Conservation (phyloP, 2,888 invertebrate species). For the Spisula subtruncata region DNA sequence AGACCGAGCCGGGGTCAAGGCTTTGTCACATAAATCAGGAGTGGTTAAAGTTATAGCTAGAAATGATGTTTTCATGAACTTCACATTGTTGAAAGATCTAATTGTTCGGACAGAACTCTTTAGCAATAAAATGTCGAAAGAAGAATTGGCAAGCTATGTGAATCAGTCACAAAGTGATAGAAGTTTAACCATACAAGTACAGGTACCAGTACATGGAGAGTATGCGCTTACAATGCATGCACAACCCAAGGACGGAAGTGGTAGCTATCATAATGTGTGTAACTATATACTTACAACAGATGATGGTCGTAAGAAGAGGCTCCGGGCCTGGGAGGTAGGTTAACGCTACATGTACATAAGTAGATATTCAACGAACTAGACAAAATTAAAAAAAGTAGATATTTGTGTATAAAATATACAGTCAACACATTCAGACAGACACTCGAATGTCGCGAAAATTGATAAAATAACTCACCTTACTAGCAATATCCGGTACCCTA, state of each 20-base stretch:
- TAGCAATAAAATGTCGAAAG: slow-evolving; percentile 39
- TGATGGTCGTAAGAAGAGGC: slow-evolving; percentile 55
- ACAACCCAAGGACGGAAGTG: slow-evolving; percentile 55
- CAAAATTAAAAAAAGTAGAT: too few species aligned
- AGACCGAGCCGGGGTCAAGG: slow-evolving; percentile 43
- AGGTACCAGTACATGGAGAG: slow-evolving; percentile 66
- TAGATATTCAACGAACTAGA: too few species aligned
- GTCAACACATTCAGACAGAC: too few species aligned
- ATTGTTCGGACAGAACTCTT: slow-evolving; percentile 47
- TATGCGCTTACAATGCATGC: slow-evolving; percentile 68
- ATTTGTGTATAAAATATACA: too few species aligned
- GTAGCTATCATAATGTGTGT: slow-evolving; percentile 58
- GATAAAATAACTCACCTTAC: too few species aligned
- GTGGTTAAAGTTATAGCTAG: slow-evolving; percentile 53
- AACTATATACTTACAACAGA: slow-evolving; percentile 70
- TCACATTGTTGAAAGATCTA: slow-evolving; percentile 41
- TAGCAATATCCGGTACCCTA: too few species aligned
- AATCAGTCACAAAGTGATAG: slow-evolving; percentile 40
- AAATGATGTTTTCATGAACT: slow-evolving; percentile 53
- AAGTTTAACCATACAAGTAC: slow-evolving; percentile 53
- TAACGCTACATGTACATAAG: neutral
- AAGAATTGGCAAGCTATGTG: slow-evolving; percentile 37
- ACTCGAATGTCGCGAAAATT: too few species aligned
- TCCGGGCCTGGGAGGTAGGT: slow-evolving; percentile 62
- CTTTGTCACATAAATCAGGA: slow-evolving; percentile 57